These are phyloP conservation scores for Acrocyrtus sp. DNA, from an alignment of 2,888 invertebrate species.

Conservation along the genomic window DNA sequence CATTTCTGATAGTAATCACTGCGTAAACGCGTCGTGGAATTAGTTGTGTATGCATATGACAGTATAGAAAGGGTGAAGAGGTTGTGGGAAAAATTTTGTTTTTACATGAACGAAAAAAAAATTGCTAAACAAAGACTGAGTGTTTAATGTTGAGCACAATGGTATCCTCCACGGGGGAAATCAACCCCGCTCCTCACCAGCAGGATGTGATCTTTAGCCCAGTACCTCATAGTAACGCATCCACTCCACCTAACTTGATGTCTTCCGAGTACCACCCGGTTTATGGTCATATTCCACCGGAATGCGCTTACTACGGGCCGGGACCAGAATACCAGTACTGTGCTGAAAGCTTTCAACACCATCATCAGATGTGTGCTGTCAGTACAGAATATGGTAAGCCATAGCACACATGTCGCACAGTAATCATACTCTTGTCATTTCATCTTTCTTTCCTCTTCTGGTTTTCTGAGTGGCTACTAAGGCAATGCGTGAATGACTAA, in stretches of 20 bases:
- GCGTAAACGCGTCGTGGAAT: neutral
- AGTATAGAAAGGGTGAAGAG: neutral
- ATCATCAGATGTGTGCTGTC: conserved; percentile 76
- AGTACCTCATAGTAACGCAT: conserved; percentile 60
- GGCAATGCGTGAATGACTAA: no score
- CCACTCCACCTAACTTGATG: conserved; percentile 62
- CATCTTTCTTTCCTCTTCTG: neutral
- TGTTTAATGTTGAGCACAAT: conserved; percentile 63
- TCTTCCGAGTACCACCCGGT: conserved; percentile 62
- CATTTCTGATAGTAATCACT: conserved; percentile 1
- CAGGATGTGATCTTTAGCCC: conserved; percentile 62
- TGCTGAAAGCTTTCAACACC: conserved; percentile 65
- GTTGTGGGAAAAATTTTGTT: conserved; percentile 17
- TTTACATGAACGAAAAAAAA: conserved; percentile 31
- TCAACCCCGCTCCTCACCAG: conserved; percentile 61
- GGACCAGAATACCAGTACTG: conserved; percentile 62
- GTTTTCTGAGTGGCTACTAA: neutral
- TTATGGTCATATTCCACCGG: conserved; percentile 61
- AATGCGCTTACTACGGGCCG: conserved; percentile 62
- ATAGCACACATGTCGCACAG: neutral
- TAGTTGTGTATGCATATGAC: no score
- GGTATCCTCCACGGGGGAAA: conserved; percentile 63
- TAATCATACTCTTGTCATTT: conserved; percentile 23
- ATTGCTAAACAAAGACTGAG: conserved; percentile 34
- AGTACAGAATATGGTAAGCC: conserved; percentile 79